Percentiles rank a stretch among this genome's conserved stretches.
Evolutionary conservation across 1,140 invertebrate genomes (phyloP).

Genomic region (Acarapis woodi): DNA sequence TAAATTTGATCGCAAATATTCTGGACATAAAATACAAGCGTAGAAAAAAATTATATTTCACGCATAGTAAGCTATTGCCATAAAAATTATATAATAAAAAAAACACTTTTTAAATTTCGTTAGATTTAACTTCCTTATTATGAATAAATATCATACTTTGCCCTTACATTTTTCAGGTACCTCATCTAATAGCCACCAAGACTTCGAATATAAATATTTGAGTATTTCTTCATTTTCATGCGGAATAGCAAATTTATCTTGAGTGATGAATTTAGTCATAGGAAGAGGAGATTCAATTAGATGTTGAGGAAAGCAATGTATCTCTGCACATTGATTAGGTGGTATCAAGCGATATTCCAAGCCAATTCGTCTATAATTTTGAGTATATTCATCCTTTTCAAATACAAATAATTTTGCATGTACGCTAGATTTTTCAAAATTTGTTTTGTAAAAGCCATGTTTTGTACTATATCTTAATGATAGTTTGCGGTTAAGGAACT

Average conservation of each 20-base stretch:
- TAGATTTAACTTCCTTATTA: too few relatives aligned
- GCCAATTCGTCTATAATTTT: slow-evolving; percentile 23
- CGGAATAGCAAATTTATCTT: slow-evolving; percentile 23
- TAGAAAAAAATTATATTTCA: too few relatives aligned
- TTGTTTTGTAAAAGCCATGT: slow-evolving; percentile 18
- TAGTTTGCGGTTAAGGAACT: too few relatives aligned
- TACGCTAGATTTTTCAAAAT: not conserved
- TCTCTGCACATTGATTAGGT: slow-evolving; percentile 23
- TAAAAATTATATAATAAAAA: too few relatives aligned
- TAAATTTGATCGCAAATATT: too few relatives aligned
- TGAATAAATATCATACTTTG: not conserved
- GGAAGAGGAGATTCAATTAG: slow-evolving; percentile 24
- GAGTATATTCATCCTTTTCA: slow-evolving; percentile 17
- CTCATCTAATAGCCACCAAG: slow-evolving; percentile 29
- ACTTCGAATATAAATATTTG: slow-evolving; percentile 28
- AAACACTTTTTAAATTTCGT: too few relatives aligned
- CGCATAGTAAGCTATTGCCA: too few relatives aligned
- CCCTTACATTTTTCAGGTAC: slow-evolving; percentile 21
- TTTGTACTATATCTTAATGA: slow-evolving; percentile 18
- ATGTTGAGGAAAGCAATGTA: slow-evolving; percentile 26
- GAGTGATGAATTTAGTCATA: slow-evolving; percentile 19
- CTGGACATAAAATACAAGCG: too few relatives aligned
- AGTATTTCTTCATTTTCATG: slow-evolving; percentile 28
- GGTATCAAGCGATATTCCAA: slow-evolving; percentile 25
- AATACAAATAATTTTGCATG: slow-evolving; percentile 17